phyloP scores from a whole-genome alignment of 1,140 invertebrate genomes.

The Drosophila virilis region DNA sequence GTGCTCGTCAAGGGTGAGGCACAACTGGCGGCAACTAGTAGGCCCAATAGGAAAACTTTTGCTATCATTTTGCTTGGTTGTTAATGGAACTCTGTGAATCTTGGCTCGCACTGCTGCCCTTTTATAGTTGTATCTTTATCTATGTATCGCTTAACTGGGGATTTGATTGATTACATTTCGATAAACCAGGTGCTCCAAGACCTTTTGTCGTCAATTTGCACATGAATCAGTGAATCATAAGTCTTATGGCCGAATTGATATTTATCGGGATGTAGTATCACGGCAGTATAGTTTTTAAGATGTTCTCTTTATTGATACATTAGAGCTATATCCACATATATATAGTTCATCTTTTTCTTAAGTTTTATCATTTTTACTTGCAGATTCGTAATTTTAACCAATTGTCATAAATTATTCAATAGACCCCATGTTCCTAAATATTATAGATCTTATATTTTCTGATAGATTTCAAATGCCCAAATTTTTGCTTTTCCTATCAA shows the following conservation, averaged over 20 bases:
- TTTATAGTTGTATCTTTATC: conserved; percentile 16
- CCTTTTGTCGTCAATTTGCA: background rate
- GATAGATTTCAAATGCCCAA: too few species aligned
- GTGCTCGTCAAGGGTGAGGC: conserved; percentile 8
- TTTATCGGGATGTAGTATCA: too few species aligned
- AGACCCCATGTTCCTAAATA: too few species aligned
- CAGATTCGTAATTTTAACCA: too few species aligned
- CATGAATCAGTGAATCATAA: background rate
- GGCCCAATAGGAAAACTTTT: background rate
- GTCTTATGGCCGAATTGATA: background rate
- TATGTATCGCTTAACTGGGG: background rate
- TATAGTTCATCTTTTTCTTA: too few species aligned
- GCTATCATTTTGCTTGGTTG: conserved; percentile 16
- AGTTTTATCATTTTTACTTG: too few species aligned
- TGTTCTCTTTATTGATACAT: too few species aligned
- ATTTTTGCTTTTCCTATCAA: too few species aligned
- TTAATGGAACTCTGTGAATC: background rate
- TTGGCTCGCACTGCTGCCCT: background rate
- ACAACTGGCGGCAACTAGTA: background rate
- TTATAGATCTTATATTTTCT: too few species aligned
- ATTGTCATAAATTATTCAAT: too few species aligned
- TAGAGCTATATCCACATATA: too few species aligned
- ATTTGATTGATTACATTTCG: conserved; percentile 21
- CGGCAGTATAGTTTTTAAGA: too few species aligned
- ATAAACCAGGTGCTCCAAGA: background rate